Evolutionary conservation across 1,140 invertebrate species (phyloP).

Genomic region (Delia radicum): DNA sequence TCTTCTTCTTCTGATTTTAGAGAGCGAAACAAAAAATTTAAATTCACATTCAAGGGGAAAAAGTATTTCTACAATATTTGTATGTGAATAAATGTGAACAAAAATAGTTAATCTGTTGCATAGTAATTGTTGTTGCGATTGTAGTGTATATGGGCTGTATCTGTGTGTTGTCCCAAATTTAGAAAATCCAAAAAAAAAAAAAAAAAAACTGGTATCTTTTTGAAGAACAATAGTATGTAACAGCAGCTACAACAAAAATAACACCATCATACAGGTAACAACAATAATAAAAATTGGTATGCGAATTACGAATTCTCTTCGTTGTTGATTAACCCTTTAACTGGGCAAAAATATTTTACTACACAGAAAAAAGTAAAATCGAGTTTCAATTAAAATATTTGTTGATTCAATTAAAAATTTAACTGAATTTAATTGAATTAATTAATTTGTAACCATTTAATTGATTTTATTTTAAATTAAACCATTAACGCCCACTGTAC

Average conservation of each 20-base stretch:
- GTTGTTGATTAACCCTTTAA: neutral
- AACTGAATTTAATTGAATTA: no score
- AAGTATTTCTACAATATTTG: neutral
- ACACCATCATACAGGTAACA: neutral
- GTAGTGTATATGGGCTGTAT: neutral
- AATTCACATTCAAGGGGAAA: neutral
- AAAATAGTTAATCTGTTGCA: conserved; percentile 15
- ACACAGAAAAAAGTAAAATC: no score
- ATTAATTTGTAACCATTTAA: no score
- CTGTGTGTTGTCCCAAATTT: conserved; percentile 18
- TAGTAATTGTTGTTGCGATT: neutral
- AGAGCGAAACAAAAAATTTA: neutral
- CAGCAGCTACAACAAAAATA: neutral
- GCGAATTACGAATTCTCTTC: neutral
- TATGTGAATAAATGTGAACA: neutral
- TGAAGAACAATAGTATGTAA: neutral
- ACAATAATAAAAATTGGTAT: neutral
- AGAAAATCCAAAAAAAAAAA: no score
- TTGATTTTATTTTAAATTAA: no score
- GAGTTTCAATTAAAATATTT: no score
- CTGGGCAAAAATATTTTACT: no score
- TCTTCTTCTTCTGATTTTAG: neutral
- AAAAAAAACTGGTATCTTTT: conserved; percentile 18
- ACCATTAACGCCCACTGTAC: no score
- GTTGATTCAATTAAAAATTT: no score